Base-by-base conservation (phyloP, 2,797 vertebrate species). In the Tangara arthus region DNA sequence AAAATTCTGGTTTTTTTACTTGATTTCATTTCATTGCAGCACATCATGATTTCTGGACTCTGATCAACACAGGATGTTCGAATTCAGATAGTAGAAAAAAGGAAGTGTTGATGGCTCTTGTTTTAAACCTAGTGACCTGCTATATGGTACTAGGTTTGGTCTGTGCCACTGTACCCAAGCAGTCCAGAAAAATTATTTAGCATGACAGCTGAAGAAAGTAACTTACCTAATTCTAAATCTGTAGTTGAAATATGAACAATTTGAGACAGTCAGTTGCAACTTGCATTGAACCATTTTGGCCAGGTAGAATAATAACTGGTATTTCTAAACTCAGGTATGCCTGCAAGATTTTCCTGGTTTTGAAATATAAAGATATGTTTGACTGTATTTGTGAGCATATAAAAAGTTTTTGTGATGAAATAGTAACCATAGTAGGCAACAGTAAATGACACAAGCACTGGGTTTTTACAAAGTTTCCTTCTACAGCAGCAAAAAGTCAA, bases 341-440 rank as follows among this genome's bases (percentile, higher is more conserved):
- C 18, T 41, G 11, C 24, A 82, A 71, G 22, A 71, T 61, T 64
- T 53, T 59, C 15, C 80, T 82, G 26, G 15, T 87, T 92, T 78
- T 96, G 86, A 97, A 95, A 95, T 55, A 76, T 42, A 77, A 85
- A 94, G 19, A 37, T 82, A 82, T 39, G 22, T 63, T 83, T 96
- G 63, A 93, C 77, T 91, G 27, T 59, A 90, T 82, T 61, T 72
- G 24, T 76, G 35, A 94, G 86, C 70, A 76, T 79, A 90, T 80
- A 87, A 95, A 95, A 93, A 78, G 11, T 92, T 94, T 90, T 93
- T 41, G 83, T 91, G 57, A 89, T 85, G 79, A 95, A 80, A 89
- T 53, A 44, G 26, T 15, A 32, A 91, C 69, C 89, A 94, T 89
- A 95, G 82, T 82, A 94, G 81, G 95, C 42, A 88, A 42, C 53